These are phyloP conservation scores for Phoebastria nigripes DNA, from an alignment of 2,797 vertebrate genomes.

Conservation along the genomic window DNA sequence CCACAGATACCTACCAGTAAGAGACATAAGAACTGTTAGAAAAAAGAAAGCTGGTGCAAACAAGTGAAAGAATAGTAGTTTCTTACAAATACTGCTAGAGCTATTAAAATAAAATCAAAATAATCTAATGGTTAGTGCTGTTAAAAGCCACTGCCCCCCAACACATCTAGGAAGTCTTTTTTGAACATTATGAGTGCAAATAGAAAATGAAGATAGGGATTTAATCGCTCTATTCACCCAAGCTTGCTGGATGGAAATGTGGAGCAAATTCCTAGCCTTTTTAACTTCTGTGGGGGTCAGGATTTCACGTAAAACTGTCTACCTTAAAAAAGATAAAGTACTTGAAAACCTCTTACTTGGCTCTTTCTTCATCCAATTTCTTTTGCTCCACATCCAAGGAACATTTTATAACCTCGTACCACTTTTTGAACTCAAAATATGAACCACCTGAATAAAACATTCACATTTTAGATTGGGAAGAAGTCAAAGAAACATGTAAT, in stretches of 20 bases:
- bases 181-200: neutral
- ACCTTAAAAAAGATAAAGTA: neutral
- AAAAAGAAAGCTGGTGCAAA: neutral
- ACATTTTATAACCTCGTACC: conserved; percentile 76
- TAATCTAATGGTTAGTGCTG: neutral
- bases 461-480: neutral
- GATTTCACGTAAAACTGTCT: neutral
- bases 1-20: conserved; percentile 73
- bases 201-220: neutral
- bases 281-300: neutral
- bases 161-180: neutral
- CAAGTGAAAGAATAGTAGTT: neutral
- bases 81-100: neutral
- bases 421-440: conserved; percentile 75
- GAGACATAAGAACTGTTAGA: neutral
- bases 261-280: neutral
- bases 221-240: neutral
- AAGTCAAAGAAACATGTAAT: neutral
- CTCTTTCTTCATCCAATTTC: conserved; percentile 71
- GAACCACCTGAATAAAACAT: conserved; percentile 53
- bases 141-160: neutral
- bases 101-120: neutral
- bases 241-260: neutral
- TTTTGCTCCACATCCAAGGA: conserved; percentile 67
- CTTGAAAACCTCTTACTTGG: conserved; percentile 67